Base-by-base conservation (phyloP, 2,797 vertebrate genomes). In the Falco rusticolus region DNA sequence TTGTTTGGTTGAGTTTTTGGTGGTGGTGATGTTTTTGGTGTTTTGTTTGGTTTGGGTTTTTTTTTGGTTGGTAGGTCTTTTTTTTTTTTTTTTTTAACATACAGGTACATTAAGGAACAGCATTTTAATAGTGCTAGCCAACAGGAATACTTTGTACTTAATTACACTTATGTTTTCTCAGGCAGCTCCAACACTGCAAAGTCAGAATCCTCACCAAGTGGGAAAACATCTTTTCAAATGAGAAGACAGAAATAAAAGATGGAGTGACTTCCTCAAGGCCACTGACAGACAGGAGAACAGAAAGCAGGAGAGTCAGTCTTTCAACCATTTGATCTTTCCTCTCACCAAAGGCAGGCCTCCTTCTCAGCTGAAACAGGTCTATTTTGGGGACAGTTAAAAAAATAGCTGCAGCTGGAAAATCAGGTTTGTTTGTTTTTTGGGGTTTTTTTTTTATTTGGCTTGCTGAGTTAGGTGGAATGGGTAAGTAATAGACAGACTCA, bases 401-500 rank as follows among this genome's bases (percentile, higher is more conserved):
- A 54, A 82, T 12, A 76, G 79, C 78, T 94, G 50, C 68, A 92
- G 84, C n/a, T 90, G 89, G 95, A 93, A 90, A 90, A 80, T 89
- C 66, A 43, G 19, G 20, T 17, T 5, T 4, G 3, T 20, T 19
- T n/a, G 50, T 25, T 25, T 16, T 16, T 16, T 7, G 50, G 7
- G 7, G 16, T 6, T 7, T 26, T 51, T 19, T 50, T 68, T 47
- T 37, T 64, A 76, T 78, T 94, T 89, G 59, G 60, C 87, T 92
- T 53, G 13, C 69, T 66, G 59, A 94, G 82, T 94, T 87, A 91
- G 88, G 71, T 82, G 48, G 60, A 93, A 83, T n/a, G 51, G 26
- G 56, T 83, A 96, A 88, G 91, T 94, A 94, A 94, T 77, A 39
- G 89, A 95, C 91, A 93, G 86, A 92, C 94, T 94, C 80, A 90